Conservation (phyloP, 2,113 vertebrate species). For the Morone chrysops region DNA sequence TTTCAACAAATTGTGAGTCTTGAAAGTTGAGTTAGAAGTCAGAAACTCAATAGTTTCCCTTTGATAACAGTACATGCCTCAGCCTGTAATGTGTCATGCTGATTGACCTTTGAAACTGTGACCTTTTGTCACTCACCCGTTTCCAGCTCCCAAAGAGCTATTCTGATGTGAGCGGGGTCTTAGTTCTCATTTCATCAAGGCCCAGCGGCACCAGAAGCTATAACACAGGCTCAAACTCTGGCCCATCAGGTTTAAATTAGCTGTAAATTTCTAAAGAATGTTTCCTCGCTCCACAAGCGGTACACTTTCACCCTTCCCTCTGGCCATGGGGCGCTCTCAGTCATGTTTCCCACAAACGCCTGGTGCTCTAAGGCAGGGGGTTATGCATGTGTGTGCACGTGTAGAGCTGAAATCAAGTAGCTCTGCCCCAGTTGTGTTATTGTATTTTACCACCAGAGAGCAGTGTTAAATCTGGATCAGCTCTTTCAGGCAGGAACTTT, state of each 20-base stretch:
- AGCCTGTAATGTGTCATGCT: slow-evolving; percentile 22
- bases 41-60: slow-evolving; percentile 7
- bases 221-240: slow-evolving; percentile 67
- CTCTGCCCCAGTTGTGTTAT: slow-evolving; percentile 1
- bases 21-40: background rate
- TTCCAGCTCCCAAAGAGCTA: slow-evolving; percentile 33
- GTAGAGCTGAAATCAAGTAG: background rate
- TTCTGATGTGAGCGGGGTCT: slow-evolving; percentile 48
- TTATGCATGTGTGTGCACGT: slow-evolving; percentile 14
- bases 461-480: slow-evolving; percentile 10
- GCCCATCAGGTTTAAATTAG: slow-evolving; percentile 82
- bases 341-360: slow-evolving; percentile 64
- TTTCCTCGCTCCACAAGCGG: slow-evolving; percentile 60
- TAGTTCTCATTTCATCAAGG: slow-evolving; percentile 47
- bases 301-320: slow-evolving; percentile 69
- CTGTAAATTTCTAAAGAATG: slow-evolving; percentile 76
- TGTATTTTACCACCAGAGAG: slow-evolving; percentile 55
- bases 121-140: slow-evolving; percentile 51
- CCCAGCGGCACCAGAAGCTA: slow-evolving; percentile 53
- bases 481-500: background rate
- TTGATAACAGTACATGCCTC: slow-evolving; percentile 11
- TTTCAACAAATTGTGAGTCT: background rate
- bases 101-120: slow-evolving; percentile 60
- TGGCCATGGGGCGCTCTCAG: slow-evolving; percentile 56
- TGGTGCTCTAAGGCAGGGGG: slow-evolving; percentile 30